Evolutionary conservation across 2,797 vertebrate genomes (phyloP), one percentile per base, ranked within the genome.

Genomic region (Coregonus sp.): DNA sequence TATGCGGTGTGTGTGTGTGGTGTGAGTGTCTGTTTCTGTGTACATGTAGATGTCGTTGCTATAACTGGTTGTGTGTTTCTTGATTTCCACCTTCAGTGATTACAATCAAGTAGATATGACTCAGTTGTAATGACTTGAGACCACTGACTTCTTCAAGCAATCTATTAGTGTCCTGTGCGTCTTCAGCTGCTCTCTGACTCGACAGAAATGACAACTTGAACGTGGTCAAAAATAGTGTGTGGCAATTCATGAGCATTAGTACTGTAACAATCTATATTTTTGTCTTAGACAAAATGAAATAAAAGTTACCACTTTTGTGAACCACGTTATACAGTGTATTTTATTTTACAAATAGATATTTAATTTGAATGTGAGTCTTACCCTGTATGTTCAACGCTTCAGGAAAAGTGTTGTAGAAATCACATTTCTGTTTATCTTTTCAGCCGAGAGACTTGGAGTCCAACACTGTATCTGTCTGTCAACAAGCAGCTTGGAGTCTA

Each of bases 281-380:
- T 75, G 70, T 68, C 65, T 52, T 75, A 75, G 67, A 83, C 33
- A 84, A 81, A 56, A 85, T 81, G 71, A 84, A 80, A 91, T 88
- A 85, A 89, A 90, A 91, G 79, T 80, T 73, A 85, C 56, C 78
- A 85, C 86, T 92, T 93, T 91, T 90, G 89, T 81, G 7, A 84
- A 92, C 86, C 80, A 69, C 18, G 1, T 76, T 82, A 56, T 1
- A 47, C 6, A 61, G 56, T 29, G 73, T 16, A 29, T n/a, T 40
- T 85, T 83, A 7, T 88, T 88, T 6, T 67, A 5, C n/a, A 4
- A 4, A 29, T 50, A 47, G 40, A 47, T 47, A 2, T 11, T 47
- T 47, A 0, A 47, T 47, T 47, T 47, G 40, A 47, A 47, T 2
- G 40, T 47, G 7, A 47, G 40, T 47, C 40, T 47, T 47, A 47